Evolutionary conservation across 1,140 invertebrate genomes (phyloP), one percentile per base, ranked within the genome.

Genomic region (Drosophila sulfurigaster): DNA sequence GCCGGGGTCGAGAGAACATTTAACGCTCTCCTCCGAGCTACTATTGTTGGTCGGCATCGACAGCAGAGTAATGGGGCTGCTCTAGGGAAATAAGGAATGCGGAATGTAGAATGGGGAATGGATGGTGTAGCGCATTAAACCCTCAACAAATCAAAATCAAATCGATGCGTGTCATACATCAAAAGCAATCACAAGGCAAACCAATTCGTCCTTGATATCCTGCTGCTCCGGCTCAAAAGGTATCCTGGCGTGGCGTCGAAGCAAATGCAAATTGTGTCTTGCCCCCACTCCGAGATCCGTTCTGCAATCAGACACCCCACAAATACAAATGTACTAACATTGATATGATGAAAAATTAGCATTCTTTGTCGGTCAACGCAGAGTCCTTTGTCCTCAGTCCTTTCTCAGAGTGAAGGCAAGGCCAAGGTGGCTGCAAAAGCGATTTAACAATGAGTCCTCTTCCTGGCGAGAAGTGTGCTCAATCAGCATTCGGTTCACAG

Each of bases 241-340:
- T 35, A 28, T 32, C 6, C 35, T 38, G 20, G 10, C 11, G 43
- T n/a, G 3, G n/a, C 1, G 48, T 10, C 8, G n/a, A 81, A 66
- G 66, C 64, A 75, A 82, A 82, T 82, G 81, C 79, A 81, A 81
- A 82, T 78, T 60, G 35, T 64, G 20, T 25, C 0, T 25, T 3
- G 49, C 15, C n/a, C 11, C 35, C 35, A n/a, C 6, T 3, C 8
- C 7, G 35, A 38, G 25, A 16, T 52, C 48, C 62, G 20, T 25
- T 25, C 20, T 30, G 51, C 51, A 54, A 54, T 54, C 51, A 35
- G 28, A 54, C 28, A 54, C 13, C 30, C 11, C n/a, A 15, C 51
- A 54, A 54, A 54, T 54, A 54, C 35, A 43, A 59, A 16, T 48
- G 59, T 65, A 43, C 35, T 38, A 38, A 0, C 20, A 25, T 25